Percentiles rank a stretch among this genome's conserved stretches.
These are phyloP conservation scores for Axinella damicornis DNA, from an alignment of 37 sponge, comb jelly and placozoan genomes.

Conservation along the genomic window DNA sequence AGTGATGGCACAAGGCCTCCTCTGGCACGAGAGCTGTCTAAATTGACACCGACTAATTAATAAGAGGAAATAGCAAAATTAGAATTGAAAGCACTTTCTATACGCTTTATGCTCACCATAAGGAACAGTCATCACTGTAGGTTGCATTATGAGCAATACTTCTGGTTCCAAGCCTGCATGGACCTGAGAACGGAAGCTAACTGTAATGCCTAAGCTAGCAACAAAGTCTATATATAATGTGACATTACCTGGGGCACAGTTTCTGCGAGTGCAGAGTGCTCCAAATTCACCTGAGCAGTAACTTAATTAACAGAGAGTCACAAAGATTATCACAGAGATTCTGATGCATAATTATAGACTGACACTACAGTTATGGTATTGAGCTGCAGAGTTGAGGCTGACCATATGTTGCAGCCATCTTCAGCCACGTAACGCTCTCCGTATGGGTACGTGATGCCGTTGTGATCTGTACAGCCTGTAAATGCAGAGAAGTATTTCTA, in stretches of 20 bases:
- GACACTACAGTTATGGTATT: background rate
- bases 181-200: background rate
- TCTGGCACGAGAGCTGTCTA: too few relatives aligned
- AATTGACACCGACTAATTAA: too few relatives aligned
- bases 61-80: too few relatives aligned
- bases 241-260: background rate
- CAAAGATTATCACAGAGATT: too few relatives aligned
- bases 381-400: background rate
- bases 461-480: background rate
- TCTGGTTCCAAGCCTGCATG: background rate
- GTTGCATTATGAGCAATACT: background rate
- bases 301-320: too few relatives aligned
- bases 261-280: background rate
- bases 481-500: background rate
- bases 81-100: too few relatives aligned
- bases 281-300: too few relatives aligned
- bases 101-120: conserved; percentile 19
- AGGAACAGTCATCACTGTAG: conserved; percentile 18
- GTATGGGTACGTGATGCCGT: background rate
- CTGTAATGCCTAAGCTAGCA: too few relatives aligned
- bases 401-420: conserved; percentile 59
- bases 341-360: too few relatives aligned
- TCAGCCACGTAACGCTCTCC: conserved; percentile 10
- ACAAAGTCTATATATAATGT: background rate
- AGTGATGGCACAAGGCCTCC: too few relatives aligned